Conservation (phyloP, 2,113 vertebrate genomes). For the Echinops telfairi region DNA sequence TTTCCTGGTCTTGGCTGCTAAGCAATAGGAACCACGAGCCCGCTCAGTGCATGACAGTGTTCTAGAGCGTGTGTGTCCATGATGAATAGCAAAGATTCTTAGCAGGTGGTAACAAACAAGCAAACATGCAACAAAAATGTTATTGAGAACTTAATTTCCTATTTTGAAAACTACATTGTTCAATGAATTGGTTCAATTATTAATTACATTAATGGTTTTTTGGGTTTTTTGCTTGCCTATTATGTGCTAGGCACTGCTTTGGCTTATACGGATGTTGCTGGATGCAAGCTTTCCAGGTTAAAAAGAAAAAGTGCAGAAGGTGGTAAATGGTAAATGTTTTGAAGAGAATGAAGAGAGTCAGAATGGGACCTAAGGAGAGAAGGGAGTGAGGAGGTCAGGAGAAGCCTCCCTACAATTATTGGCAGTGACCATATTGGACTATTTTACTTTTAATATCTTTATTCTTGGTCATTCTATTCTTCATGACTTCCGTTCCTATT, state of each 20-base stretch:
- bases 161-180: conserved; percentile 38
- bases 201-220: conserved; percentile 16
- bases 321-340: not conserved
- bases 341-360: not conserved
- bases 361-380: not conserved
- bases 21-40: not conserved
- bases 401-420: not conserved
- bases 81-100: not conserved
- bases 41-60: not conserved
- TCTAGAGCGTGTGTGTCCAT: not conserved
- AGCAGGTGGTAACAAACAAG: not conserved
- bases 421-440: not conserved
- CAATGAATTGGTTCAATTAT: not conserved
- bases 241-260: not conserved
- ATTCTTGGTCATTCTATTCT: conserved; percentile 3
- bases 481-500: not conserved
- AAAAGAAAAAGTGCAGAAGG: not conserved
- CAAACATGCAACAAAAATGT: not conserved
- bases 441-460: not conserved
- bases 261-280: not conserved
- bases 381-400: not conserved
- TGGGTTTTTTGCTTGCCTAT: not conserved
- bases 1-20: not conserved
- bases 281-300: not conserved
- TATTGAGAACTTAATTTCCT: not conserved